A percentile compares a stretch with the other conserved stretches of the same genome.
These are phyloP conservation scores for Microcebus ravelobensis DNA, from an alignment of 2,113 vertebrate species.

Conservation along the genomic window DNA sequence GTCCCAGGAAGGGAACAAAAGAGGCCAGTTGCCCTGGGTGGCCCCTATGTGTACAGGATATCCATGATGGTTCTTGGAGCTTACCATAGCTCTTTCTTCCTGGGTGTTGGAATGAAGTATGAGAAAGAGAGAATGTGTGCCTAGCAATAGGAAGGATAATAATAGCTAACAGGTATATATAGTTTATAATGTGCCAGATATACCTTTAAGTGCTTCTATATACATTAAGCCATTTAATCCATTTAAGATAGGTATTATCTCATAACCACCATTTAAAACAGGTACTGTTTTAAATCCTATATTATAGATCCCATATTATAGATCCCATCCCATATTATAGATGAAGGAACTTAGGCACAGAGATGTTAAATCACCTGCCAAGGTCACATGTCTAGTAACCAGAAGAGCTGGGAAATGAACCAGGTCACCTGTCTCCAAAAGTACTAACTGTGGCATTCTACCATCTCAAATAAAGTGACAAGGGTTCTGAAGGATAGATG, in stretches of 20 bases:
- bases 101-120: background rate
- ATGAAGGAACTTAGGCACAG: background rate
- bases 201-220: background rate
- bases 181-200: background rate
- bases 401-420: background rate
- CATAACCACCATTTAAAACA: background rate
- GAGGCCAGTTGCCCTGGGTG: background rate
- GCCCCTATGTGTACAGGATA: background rate
- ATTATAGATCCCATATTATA: background rate
- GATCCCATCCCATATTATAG: background rate
- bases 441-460: background rate
- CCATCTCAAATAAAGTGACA: background rate
- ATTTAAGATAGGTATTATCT: background rate
- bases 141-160: background rate
- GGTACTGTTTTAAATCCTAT: no score
- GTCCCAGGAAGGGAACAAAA: no score
- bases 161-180: background rate
- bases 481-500: background rate
- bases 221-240: background rate
- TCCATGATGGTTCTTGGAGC: background rate
- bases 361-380: background rate
- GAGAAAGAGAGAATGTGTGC: background rate
- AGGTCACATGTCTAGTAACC: background rate
- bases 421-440: background rate
- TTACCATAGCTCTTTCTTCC: background rate